A percentile compares a stretch with the other conserved stretches of the same genome.
Evolutionary conservation across 1,140 invertebrate genomes (phyloP).

Genomic region (Drosophila carrolli): DNA sequence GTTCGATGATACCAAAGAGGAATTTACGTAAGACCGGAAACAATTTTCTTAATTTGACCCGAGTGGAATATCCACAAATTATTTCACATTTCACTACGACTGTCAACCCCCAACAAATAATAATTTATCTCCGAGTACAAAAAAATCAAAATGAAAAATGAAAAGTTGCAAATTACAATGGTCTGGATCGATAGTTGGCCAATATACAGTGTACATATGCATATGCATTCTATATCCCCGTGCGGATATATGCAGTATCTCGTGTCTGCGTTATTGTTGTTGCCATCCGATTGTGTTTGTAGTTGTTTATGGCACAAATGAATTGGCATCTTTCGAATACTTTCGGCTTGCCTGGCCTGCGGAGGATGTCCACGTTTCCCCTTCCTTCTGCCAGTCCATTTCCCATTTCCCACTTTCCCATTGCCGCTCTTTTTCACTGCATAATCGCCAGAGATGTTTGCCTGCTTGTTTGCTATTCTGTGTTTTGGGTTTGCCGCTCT

Average conservation of each 20-base stretch:
- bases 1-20: slow-evolving; percentile 35
- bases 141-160: slow-evolving; percentile 41
- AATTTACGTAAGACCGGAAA: slow-evolving; percentile 12
- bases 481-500: slow-evolving; percentile 28
- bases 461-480: slow-evolving; percentile 34
- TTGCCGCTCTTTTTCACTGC: slow-evolving; percentile 49
- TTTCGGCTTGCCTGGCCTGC: slow-evolving; percentile 45
- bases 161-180: slow-evolving; percentile 67
- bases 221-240: slow-evolving; percentile 34
- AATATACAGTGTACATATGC: slow-evolving; percentile 36
- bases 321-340: slow-evolving; percentile 75
- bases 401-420: slow-evolving; percentile 8
- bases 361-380: slow-evolving; percentile 26
- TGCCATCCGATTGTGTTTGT: slow-evolving; percentile 41
- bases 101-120: slow-evolving; percentile 32
- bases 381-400: not conserved
- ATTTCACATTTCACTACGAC: slow-evolving; percentile 30
- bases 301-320: slow-evolving; percentile 74
- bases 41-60: slow-evolving; percentile 31
- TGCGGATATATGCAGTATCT: slow-evolving; percentile 24
- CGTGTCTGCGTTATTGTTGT: slow-evolving; percentile 29
- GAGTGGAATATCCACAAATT: slow-evolving; percentile 30
- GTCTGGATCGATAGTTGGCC: slow-evolving; percentile 64
- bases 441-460: slow-evolving; percentile 69
- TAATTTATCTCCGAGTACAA: slow-evolving; percentile 38